These are phyloP conservation scores for Aptenodytes forsteri DNA, from an alignment of 2,113 vertebrate species.

Conservation along the genomic window DNA sequence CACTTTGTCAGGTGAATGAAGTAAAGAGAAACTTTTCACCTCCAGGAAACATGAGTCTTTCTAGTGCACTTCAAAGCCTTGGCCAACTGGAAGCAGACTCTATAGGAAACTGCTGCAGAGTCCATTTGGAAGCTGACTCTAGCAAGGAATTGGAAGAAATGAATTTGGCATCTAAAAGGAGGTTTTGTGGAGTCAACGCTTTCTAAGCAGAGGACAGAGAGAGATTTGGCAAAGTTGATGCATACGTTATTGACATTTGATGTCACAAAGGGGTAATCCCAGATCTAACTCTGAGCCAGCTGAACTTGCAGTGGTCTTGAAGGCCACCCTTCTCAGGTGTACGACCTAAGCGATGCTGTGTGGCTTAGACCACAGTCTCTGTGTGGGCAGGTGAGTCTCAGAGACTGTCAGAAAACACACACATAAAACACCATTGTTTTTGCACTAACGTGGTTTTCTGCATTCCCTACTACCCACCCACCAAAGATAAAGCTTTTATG, in stretches of 20 bases:
- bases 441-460: neutral
- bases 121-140: neutral
- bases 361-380: neutral
- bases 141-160: slow-evolving; percentile 1
- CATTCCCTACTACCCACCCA: neutral
- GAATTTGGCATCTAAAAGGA: slow-evolving; percentile 26
- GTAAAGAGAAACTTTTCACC: neutral
- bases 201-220: slow-evolving; percentile 33
- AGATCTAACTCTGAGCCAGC: neutral
- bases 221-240: slow-evolving; percentile 16
- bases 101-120: neutral
- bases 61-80: neutral
- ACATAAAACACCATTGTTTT: neutral
- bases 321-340: neutral
- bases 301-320: neutral
- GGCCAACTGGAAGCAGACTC: neutral
- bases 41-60: neutral
- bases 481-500: neutral
- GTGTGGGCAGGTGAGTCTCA: neutral
- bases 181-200: slow-evolving; percentile 27
- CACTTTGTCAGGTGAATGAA: neutral
- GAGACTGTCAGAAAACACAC: neutral
- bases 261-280: slow-evolving; percentile 8
- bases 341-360: neutral
- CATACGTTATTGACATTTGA: slow-evolving; percentile 30